Evolutionary conservation across 2,113 vertebrate species (phyloP).

Genomic region (Rhinopomastus cyanomelas): DNA sequence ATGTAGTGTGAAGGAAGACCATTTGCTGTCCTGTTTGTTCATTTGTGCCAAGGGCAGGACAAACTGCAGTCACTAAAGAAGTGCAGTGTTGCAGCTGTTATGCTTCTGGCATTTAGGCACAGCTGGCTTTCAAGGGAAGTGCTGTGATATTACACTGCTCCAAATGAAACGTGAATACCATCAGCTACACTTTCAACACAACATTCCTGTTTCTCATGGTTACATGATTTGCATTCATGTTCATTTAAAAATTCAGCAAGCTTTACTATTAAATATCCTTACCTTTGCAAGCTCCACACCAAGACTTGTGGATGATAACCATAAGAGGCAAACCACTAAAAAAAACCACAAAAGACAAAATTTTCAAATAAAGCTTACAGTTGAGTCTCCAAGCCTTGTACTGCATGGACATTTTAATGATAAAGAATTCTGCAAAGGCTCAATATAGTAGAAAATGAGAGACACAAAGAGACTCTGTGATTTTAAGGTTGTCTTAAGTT

Average conservation of each 20-base stretch:
- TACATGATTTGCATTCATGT: neutral
- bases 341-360: slow-evolving; percentile 6
- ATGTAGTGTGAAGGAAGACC: neutral
- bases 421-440: neutral
- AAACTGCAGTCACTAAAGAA: neutral
- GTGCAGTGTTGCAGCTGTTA: neutral
- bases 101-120: neutral
- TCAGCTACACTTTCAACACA: neutral
- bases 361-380: neutral
- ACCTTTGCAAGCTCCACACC: slow-evolving; percentile 99
- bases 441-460: neutral
- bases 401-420: neutral
- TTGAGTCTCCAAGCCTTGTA: neutral
- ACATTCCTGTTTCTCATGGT: neutral
- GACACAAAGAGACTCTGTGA: neutral
- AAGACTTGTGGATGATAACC: slow-evolving; percentile 96
- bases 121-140: neutral
- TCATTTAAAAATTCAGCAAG: neutral
- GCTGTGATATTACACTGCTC: neutral
- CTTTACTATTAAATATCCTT: neutral
- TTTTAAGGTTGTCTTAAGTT: neutral
- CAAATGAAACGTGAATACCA: neutral
- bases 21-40: neutral
- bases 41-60: neutral
- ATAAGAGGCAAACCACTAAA: slow-evolving; percentile 91